Conservation (phyloP, 2,888 invertebrate genomes). For the Cosmia trapezina region DNA sequence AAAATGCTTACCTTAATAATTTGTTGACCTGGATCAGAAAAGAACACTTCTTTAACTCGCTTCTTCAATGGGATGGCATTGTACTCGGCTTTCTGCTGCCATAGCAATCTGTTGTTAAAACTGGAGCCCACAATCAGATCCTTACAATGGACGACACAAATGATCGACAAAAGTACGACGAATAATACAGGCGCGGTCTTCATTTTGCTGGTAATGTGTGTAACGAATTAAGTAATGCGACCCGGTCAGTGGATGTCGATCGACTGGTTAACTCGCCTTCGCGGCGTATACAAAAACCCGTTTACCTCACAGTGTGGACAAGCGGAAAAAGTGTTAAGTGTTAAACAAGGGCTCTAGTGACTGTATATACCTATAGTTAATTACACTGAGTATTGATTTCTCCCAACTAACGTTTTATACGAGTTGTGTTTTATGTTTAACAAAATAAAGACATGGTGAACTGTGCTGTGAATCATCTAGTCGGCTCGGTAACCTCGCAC, state of each 20-base stretch:
- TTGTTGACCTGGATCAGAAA: slow-evolving; percentile 85
- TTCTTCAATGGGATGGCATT: slow-evolving; percentile 86
- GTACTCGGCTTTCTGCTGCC: slow-evolving; percentile 86
- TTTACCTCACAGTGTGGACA: slow-evolving; percentile 60
- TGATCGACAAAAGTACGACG: slow-evolving; percentile 76
- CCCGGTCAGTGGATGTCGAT: slow-evolving; percentile 72
- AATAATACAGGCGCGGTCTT: slow-evolving; percentile 78
- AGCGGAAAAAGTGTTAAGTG: slow-evolving; percentile 54
- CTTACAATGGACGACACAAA: slow-evolving; percentile 79
- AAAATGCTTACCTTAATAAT: slow-evolving; percentile 82
- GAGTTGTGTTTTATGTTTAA: slow-evolving; percentile 30
- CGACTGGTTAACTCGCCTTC: slow-evolving; percentile 72
- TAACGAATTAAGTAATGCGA: slow-evolving; percentile 68
- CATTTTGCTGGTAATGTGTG: slow-evolving; percentile 73
- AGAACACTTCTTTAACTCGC: slow-evolving; percentile 87
- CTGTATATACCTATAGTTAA: slow-evolving; percentile 20
- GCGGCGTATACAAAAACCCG: slow-evolving; percentile 63
- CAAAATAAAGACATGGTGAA: slow-evolving; percentile 26
- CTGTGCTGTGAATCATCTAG: slow-evolving; percentile 42
- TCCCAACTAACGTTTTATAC: slow-evolving; percentile 28
- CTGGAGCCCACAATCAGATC: slow-evolving; percentile 87
- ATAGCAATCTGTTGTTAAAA: slow-evolving; percentile 82
- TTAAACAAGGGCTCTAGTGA: slow-evolving; percentile 57
- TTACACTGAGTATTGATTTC: slow-evolving; percentile 54
- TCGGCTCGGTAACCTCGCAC: slow-evolving; percentile 14